Conservation (phyloP, 1,140 invertebrate species). For the Lutraria rhynchaena region DNA sequence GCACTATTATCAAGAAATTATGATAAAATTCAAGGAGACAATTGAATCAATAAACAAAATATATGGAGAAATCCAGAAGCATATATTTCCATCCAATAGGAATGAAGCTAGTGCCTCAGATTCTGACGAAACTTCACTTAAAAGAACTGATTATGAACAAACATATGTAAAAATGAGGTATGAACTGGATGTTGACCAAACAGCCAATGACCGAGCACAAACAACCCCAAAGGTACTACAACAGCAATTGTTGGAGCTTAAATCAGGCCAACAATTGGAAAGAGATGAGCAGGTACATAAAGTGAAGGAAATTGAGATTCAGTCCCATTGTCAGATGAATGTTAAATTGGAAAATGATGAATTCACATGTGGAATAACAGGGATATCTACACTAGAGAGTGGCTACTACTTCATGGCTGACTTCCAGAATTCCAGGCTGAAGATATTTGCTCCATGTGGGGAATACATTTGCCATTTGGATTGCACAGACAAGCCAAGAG, state of each 20-base stretch:
- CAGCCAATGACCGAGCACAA: not conserved
- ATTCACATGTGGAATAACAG: constrained; percentile 1
- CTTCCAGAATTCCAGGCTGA: constrained; percentile 21
- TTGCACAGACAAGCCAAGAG: constrained; percentile 23
- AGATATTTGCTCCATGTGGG: constrained; percentile 35
- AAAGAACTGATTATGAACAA: too few relatives aligned
- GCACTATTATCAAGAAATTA: constrained; percentile 6
- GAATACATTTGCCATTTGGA: not conserved
- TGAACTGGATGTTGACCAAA: not conserved
- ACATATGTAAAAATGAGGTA: too few relatives aligned
- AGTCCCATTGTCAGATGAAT: constrained; percentile 23
- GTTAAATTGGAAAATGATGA: not conserved
- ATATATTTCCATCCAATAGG: not conserved
- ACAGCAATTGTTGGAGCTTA: not conserved
- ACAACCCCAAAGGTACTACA: not conserved
- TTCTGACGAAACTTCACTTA: too few relatives aligned
- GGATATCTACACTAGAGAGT: constrained; percentile 7
- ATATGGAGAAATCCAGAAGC: constrained; percentile 20
- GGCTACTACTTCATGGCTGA: constrained; percentile 20
- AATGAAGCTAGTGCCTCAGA: too few relatives aligned
- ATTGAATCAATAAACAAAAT: constrained; percentile 3
- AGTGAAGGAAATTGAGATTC: constrained; percentile 3
- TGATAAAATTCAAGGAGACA: not conserved
- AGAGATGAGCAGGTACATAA: not conserved
- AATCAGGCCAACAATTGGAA: not conserved